These are phyloP conservation scores for Peromyscus eremicus DNA, from an alignment of 2,797 vertebrate species.

Conservation along the genomic window DNA sequence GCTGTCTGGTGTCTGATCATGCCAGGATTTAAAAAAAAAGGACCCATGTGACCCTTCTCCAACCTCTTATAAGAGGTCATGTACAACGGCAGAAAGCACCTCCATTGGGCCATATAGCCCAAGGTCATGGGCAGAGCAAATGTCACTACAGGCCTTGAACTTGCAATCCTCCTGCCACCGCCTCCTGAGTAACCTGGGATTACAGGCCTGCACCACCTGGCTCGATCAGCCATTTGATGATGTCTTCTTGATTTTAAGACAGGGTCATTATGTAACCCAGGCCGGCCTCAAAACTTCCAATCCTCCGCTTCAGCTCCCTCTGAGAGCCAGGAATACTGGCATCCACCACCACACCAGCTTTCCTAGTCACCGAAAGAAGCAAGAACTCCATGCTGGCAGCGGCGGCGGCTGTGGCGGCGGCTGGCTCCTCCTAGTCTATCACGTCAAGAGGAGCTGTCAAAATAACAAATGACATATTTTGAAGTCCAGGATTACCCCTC, in stretches of 20 bases:
- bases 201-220: not conserved
- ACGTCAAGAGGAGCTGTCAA: constrained; percentile 66
- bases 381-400: not conserved
- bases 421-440: constrained; percentile 39
- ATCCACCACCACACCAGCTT: not conserved
- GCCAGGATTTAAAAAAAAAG: too few relatives aligned
- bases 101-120: too few relatives aligned
- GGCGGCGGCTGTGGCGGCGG: not conserved
- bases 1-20: too few relatives aligned
- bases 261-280: not conserved
- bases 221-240: not conserved
- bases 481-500: constrained; percentile 44
- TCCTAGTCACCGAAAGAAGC: constrained; percentile 19
- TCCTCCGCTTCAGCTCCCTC: not conserved
- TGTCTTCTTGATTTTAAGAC: not conserved
- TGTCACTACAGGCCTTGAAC: not conserved
- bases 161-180: not conserved
- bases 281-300: not conserved
- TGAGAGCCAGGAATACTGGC: not conserved
- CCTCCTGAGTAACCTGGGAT: not conserved
- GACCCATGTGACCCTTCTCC: too few relatives aligned
- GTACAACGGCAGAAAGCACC: too few relatives aligned
- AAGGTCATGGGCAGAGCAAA: too few relatives aligned
- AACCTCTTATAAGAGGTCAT: too few relatives aligned
- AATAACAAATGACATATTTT: constrained; percentile 69